A percentile compares a stretch with the other conserved stretches of the same genome.
Conservation (phyloP, 2,888 invertebrate genomes). For the Caenorhabditis sp. region DNA sequence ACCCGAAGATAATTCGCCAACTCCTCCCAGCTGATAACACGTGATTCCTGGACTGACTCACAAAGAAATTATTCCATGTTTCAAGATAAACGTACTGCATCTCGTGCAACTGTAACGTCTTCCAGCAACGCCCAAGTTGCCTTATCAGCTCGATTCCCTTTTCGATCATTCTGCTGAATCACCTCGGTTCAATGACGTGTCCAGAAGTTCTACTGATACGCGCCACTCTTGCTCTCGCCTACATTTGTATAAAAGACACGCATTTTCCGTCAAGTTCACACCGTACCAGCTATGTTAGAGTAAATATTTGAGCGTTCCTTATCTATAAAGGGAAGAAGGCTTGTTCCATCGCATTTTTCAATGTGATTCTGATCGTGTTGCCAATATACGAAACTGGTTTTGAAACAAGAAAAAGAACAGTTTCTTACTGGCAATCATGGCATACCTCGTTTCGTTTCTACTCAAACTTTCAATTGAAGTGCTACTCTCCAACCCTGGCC, state of each 20-base stretch:
- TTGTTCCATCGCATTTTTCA: conserved; percentile 15
- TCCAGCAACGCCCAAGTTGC: conserved; percentile 28
- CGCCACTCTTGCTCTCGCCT: background rate
- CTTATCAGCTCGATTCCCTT: conserved; percentile 26
- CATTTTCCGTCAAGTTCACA: conserved; percentile 42
- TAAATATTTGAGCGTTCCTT: conserved; percentile 53
- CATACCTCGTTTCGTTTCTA: no score
- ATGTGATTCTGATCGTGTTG: conserved; percentile 20
- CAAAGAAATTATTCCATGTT: background rate
- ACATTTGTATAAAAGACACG: conserved; percentile 18
- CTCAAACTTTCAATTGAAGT: no score
- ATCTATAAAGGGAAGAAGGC: conserved; percentile 36
- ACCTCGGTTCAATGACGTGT: conserved; percentile 39
- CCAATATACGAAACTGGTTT: conserved; percentile 15
- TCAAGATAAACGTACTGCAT: background rate
- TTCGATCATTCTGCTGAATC: conserved; percentile 33
- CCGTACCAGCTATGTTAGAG: conserved; percentile 27
- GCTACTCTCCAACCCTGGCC: no score
- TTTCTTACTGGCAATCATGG: no score
- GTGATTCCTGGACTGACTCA: conserved; percentile 25
- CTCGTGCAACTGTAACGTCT: background rate
- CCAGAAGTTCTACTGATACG: conserved; percentile 23
- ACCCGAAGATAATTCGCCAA: conserved; percentile 25
- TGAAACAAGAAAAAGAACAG: no score
- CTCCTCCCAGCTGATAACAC: conserved; percentile 15